Conservation (phyloP, 2,113 vertebrate genomes). For the Hepsetus odoe region DNA sequence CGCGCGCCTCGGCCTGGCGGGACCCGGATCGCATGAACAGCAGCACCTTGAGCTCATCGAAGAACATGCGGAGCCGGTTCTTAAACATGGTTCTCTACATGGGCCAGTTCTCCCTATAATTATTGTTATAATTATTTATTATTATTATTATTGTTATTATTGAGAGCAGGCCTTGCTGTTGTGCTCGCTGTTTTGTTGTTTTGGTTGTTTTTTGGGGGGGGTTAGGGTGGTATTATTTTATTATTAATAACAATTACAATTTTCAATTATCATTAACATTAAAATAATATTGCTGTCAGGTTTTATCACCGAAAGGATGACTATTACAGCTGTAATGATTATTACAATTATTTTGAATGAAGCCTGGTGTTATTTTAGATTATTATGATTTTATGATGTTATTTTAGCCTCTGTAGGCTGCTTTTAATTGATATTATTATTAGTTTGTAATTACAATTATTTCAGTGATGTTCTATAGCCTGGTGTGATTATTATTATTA, state of each 20-base stretch:
- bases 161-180: neutral
- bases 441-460: slow-evolving; percentile 35
- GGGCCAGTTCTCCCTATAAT: slow-evolving; percentile 27
- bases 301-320: no score
- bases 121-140: slow-evolving; percentile 15
- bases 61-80: slow-evolving; percentile 96
- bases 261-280: no score
- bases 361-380: slow-evolving; percentile 27
- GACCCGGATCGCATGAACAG: slow-evolving; percentile 89
- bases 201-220: no score
- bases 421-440: neutral
- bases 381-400: no score
- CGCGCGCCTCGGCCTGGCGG: slow-evolving; percentile 83
- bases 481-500: slow-evolving; percentile 42
- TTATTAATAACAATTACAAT: no score
- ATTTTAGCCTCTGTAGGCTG: neutral
- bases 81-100: slow-evolving; percentile 88
- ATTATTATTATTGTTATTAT: neutral
- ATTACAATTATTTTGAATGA: no score
- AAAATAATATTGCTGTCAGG: neutral
- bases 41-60: slow-evolving; percentile 94
- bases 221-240: no score
- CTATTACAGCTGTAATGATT: no score
- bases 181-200: no score
- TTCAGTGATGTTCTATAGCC: slow-evolving; percentile 38